Evolutionary conservation across 2,113 vertebrate species (phyloP).

Genomic region (Tragelaphus buxtoni): DNA sequence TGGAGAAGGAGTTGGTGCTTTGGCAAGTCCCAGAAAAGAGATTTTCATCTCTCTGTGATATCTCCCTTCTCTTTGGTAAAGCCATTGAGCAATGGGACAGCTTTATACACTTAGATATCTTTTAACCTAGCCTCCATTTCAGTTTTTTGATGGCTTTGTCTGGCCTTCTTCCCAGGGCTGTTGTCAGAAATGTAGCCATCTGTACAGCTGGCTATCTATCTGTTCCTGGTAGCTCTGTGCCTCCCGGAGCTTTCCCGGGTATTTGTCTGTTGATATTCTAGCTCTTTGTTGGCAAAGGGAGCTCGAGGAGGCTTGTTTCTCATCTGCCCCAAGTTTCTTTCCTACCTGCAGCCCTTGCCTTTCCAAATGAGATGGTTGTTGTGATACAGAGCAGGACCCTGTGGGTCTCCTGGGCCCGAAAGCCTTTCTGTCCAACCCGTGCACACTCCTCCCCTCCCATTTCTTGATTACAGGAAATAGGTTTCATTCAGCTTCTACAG

Average conservation of each 20-base stretch:
- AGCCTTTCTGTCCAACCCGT: neutral
- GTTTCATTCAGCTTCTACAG: neutral
- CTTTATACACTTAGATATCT: conserved; percentile 15
- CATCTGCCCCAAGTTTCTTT: neutral
- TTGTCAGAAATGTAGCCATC: conserved; percentile 31
- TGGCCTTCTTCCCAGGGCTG: neutral
- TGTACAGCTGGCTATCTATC: neutral
- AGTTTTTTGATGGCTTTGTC: neutral
- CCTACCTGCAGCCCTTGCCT: neutral
- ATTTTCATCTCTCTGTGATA: neutral
- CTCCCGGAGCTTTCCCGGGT: neutral
- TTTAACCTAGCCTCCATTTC: neutral
- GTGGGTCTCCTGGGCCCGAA: neutral
- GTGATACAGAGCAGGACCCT: neutral
- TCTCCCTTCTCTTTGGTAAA: neutral
- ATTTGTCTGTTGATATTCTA: neutral
- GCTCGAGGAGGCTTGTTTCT: neutral
- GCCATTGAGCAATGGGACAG: neutral
- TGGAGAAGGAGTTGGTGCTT: neutral
- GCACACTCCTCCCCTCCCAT: neutral
- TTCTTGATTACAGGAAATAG: neutral
- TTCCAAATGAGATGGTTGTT: neutral
- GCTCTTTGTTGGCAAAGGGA: neutral
- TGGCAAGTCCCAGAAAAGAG: neutral
- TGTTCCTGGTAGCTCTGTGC: neutral